Evolutionary conservation across 2,888 invertebrate genomes (phyloP).

Genomic region (Catocala sponsa): DNA sequence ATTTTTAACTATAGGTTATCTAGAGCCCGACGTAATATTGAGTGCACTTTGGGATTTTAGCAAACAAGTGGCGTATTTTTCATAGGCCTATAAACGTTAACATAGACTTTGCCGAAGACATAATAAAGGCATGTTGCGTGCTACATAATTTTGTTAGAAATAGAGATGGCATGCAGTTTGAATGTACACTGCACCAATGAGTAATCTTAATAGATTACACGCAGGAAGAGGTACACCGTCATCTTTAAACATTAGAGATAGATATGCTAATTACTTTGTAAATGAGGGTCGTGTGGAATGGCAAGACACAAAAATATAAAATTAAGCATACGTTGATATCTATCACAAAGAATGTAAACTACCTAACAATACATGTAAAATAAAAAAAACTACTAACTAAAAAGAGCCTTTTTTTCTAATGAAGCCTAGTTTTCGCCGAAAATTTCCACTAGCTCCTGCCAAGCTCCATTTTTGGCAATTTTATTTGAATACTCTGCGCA

Average conservation of each 20-base stretch:
- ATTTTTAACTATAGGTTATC: conserved; percentile 56
- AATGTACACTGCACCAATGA: conserved; percentile 31
- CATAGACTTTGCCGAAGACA: conserved; percentile 44
- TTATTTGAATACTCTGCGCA: conserved; percentile 12
- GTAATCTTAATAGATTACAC: conserved; percentile 44
- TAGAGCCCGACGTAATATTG: conserved; percentile 47
- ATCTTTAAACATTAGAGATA: conserved; percentile 40
- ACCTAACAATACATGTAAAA: too few relatives aligned
- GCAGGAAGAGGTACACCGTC: conserved; percentile 42
- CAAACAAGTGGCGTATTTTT: conserved; percentile 52
- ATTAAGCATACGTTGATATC: not conserved
- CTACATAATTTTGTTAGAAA: conserved; percentile 46
- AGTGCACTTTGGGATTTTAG: conserved; percentile 44
- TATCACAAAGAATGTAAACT: too few relatives aligned
- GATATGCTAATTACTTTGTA: conserved; percentile 47
- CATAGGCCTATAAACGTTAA: conserved; percentile 41
- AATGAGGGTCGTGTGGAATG: conserved; percentile 43
- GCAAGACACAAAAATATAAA: conserved; percentile 48
- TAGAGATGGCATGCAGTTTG: conserved; percentile 47
- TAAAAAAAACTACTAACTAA: too few relatives aligned
- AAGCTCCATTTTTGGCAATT: conserved; percentile 37
- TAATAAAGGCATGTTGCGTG: conserved; percentile 43
- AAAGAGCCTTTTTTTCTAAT: too few relatives aligned
- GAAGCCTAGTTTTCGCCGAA: conserved; percentile 14
- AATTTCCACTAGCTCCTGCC: conserved; percentile 42